Evolutionary conservation across 2,113 vertebrate species (phyloP).

Genomic region (Hippopotamus amphibius): DNA sequence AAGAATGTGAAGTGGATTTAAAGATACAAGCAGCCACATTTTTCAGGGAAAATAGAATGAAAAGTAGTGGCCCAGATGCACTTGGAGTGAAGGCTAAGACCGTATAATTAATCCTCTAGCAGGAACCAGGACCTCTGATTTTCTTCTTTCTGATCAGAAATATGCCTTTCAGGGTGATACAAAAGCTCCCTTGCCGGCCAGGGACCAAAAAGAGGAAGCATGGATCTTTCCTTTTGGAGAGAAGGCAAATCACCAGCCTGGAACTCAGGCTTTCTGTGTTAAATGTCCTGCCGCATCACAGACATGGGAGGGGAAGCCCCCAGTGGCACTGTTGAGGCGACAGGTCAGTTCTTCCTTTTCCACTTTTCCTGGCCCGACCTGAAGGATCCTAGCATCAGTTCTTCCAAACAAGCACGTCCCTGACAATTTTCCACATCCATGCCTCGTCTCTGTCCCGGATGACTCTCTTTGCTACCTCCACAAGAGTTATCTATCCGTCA

Average conservation of each 20-base stretch:
- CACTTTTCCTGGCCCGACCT: background rate
- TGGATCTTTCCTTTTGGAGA: background rate
- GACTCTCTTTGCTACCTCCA: background rate
- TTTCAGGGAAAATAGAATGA: background rate
- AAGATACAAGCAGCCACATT: background rate
- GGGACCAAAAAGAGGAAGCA: background rate
- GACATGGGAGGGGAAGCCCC: background rate
- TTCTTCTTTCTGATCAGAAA: background rate
- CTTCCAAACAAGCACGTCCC: background rate
- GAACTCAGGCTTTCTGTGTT: background rate
- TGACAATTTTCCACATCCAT: background rate
- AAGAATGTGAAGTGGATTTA: background rate
- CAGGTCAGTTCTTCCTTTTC: background rate
- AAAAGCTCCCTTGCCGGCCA: background rate
- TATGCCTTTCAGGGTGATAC: background rate
- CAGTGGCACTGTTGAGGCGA: fast-evolving
- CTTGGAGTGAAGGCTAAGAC: background rate
- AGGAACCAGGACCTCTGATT: background rate
- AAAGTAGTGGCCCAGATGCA: background rate
- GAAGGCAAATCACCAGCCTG: background rate
- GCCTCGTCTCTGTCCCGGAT: background rate
- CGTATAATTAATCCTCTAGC: background rate
- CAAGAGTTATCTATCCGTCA: background rate
- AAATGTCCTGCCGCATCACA: fast-evolving
- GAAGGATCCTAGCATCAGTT: background rate